phyloP scores from a whole-genome alignment of 2,888 invertebrate genomes.

The Xanthorhoe designata region DNA sequence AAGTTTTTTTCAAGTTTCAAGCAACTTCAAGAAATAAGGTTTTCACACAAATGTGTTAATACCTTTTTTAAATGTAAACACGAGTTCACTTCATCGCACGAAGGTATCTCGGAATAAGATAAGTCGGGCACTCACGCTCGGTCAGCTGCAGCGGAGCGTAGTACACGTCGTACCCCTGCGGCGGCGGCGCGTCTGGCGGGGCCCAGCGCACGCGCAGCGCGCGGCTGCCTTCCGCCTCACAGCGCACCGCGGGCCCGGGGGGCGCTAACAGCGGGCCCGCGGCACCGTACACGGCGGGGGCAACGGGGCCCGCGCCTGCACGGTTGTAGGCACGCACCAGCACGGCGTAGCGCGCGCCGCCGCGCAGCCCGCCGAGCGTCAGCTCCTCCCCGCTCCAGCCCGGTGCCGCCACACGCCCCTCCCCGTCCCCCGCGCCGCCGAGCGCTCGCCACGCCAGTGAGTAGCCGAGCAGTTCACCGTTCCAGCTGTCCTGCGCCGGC shows the following conservation, averaged over 20 bases:
- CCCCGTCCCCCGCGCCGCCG: slow-evolving; percentile 53
- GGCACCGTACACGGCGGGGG: slow-evolving; percentile 88
- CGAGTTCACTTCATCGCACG: too few species aligned
- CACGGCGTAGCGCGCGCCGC: slow-evolving; percentile 92
- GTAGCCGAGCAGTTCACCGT: slow-evolving; percentile 91
- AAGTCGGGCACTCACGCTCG: slow-evolving; percentile 51
- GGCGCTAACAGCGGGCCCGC: slow-evolving; percentile 90
- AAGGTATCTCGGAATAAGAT: too few species aligned
- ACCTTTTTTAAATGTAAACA: too few species aligned
- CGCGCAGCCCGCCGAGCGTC: slow-evolving; percentile 87
- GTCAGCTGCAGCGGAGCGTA: slow-evolving; percentile 85
- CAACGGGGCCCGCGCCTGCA: slow-evolving; percentile 92
- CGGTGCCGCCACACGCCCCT: slow-evolving; percentile 71
- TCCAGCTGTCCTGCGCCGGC: slow-evolving; percentile 88
- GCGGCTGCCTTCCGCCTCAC: slow-evolving; percentile 89
- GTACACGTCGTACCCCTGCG: slow-evolving; percentile 92
- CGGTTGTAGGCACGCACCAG: slow-evolving; percentile 92
- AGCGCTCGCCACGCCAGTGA: slow-evolving; percentile 86
- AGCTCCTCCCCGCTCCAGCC: slow-evolving; percentile 88
- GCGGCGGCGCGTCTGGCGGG: slow-evolving; percentile 87
- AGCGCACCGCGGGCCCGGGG: slow-evolving; percentile 52
- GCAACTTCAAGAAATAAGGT: too few species aligned
- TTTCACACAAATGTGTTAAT: too few species aligned
- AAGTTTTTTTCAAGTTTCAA: too few species aligned
- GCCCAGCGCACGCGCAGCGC: slow-evolving; percentile 90